Conservation (phyloP, 2,113 vertebrate genomes). For the Porphyrio hochstetteri region DNA sequence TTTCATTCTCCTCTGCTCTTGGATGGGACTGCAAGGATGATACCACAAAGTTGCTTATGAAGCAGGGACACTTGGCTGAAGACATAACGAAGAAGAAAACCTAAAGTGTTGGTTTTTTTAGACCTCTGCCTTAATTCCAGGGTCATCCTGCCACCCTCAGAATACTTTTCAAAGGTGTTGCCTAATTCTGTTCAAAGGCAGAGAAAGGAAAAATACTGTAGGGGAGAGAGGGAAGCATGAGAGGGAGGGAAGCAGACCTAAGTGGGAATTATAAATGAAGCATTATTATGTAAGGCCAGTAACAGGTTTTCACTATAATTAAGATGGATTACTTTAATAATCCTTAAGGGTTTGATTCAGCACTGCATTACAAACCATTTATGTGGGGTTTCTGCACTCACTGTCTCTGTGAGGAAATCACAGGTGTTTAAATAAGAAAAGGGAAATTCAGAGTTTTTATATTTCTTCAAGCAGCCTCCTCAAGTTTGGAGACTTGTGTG, state of each 20-base stretch:
- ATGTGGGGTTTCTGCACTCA: neutral
- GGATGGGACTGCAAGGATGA: neutral
- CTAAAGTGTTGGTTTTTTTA: neutral
- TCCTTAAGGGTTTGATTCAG: constrained; percentile 50
- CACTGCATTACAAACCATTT: constrained; percentile 39
- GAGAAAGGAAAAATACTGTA: neutral
- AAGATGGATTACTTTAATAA: constrained; percentile 71
- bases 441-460: neutral
- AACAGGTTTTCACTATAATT: constrained; percentile 68
- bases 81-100: neutral
- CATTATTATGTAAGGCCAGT: constrained; percentile 55
- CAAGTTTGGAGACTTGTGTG: neutral
- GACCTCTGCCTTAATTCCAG: neutral
- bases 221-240: neutral
- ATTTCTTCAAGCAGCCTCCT: constrained; percentile 22
- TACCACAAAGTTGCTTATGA: neutral
- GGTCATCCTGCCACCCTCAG: neutral
- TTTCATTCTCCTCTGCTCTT: neutral
- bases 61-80: neutral
- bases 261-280: constrained; percentile 48
- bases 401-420: neutral
- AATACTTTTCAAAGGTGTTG: neutral
- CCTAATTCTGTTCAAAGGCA: neutral
- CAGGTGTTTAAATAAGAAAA: constrained; percentile 32
- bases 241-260: neutral